phyloP scores from a whole-genome alignment of 2,113 vertebrate genomes.

The Lycocorax pyrrhopterus region DNA sequence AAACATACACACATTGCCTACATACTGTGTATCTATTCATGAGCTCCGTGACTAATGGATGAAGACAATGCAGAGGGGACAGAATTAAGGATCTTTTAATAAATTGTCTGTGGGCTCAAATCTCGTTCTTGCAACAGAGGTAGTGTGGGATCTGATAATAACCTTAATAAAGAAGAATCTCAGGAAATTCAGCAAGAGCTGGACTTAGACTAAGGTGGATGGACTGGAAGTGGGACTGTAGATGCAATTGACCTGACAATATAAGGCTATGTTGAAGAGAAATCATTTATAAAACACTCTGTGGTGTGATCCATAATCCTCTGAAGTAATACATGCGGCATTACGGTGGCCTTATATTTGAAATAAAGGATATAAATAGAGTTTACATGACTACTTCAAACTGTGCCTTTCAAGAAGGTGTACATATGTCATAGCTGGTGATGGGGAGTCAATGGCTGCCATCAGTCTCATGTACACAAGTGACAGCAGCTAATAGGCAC shows the following conservation, averaged over 20 bases:
- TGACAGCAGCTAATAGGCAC: background rate
- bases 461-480: background rate
- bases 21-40: background rate
- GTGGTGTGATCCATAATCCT: background rate
- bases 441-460: background rate
- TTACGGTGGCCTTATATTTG: background rate
- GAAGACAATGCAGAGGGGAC: fast-evolving
- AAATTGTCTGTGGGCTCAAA: background rate
- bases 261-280: background rate
- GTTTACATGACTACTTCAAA: background rate
- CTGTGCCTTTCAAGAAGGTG: background rate
- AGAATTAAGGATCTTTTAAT: background rate
- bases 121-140: background rate
- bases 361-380: background rate
- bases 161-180: background rate
- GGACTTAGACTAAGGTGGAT: background rate
- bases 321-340: background rate
- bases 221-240: background rate
- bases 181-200: background rate
- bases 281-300: background rate
- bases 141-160: background rate
- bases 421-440: background rate
- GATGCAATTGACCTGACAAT: background rate
- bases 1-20: background rate
- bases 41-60: background rate